Evolutionary conservation across 2,888 invertebrate genomes (phyloP), one percentile per base, ranked within the genome.

Genomic region (Panzeria rudis): DNA sequence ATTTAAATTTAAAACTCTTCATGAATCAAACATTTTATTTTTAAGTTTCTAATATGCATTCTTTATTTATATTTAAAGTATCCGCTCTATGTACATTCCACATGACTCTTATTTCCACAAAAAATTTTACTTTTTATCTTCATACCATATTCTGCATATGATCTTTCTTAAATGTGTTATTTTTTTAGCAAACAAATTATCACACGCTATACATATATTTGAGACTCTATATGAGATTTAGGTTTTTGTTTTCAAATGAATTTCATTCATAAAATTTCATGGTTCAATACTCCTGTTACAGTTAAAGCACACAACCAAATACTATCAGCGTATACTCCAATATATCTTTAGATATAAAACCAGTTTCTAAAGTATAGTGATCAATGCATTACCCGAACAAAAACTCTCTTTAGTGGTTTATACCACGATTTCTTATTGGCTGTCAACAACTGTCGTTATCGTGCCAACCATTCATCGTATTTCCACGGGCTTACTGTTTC

Each of bases 201-300:
- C 17, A 35, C 59, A 35, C 32, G 35, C 11, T n/a, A 3, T 56
- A 17, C 17, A 9, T n/a, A 17, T 11, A 13, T 54, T 4, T 4
- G 3, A 59, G 59, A 32, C 2, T 3, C 23, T 6, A 29, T 17
- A 32, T 0, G 17, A 32, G n/a, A 8, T 56, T 52, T 3, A 23
- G 3, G 56, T 56, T 29, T 25, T 35, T 35, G 35, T 20, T 35
- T 47, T 56, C 9, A 8, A 54, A 82, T 44, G 84, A 86, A 87
- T 79, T 87, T 84, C 86, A 87, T 87, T 87, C 87, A 87, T 86
- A 83, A 87, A 86, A 77, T 80, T 79, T 56, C 73, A 80, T 80
- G 75, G 66, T 62, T 77, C 68, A 52, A 68, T 81, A 77, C 80
- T 77, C 68, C 50, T 76, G 61, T 81, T 80, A 68, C 80, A 85